These are phyloP conservation scores for Scyliorhinus canicula DNA, from an alignment of 2,797 vertebrate species.

Conservation along the genomic window DNA sequence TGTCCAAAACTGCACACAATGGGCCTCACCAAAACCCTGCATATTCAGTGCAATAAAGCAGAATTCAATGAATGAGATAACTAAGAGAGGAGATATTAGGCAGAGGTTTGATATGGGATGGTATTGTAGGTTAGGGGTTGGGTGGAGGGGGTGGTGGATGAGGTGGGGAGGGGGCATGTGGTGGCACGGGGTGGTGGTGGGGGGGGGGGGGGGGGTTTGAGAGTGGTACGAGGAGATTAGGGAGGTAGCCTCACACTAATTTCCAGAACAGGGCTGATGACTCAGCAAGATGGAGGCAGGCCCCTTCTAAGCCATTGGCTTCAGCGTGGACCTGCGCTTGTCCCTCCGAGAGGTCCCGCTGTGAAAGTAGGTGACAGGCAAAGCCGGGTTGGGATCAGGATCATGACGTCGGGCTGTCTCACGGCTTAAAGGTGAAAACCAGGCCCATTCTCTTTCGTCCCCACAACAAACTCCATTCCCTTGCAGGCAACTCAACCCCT, in stretches of 20 bases:
- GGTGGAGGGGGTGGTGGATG: too few species aligned
- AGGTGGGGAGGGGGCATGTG: neutral
- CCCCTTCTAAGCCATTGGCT: neutral
- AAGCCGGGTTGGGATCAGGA: neutral
- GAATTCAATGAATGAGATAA: neutral
- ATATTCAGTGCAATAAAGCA: too few species aligned
- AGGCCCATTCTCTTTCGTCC: neutral
- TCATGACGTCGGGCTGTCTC: neutral
- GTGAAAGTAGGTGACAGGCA: neutral
- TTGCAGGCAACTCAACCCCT: neutral
- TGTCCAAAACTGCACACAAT: too few species aligned
- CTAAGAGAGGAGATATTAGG: too few species aligned
- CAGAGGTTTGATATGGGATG: too few species aligned
- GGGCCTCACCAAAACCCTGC: too few species aligned
- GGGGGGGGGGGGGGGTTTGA: neutral
- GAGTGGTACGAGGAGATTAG: neutral
- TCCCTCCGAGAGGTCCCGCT: too few species aligned
- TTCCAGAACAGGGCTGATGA: too few species aligned
- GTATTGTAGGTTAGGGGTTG: too few species aligned
- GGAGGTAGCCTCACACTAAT: too few species aligned
- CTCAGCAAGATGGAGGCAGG: too few species aligned
- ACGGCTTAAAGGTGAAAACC: neutral
- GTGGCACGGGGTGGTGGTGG: too few species aligned
- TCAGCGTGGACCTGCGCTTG: neutral
- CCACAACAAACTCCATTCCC: neutral